Base-by-base conservation (phyloP, 2,888 invertebrate genomes). In the Metopia argyrocephala region DNA sequence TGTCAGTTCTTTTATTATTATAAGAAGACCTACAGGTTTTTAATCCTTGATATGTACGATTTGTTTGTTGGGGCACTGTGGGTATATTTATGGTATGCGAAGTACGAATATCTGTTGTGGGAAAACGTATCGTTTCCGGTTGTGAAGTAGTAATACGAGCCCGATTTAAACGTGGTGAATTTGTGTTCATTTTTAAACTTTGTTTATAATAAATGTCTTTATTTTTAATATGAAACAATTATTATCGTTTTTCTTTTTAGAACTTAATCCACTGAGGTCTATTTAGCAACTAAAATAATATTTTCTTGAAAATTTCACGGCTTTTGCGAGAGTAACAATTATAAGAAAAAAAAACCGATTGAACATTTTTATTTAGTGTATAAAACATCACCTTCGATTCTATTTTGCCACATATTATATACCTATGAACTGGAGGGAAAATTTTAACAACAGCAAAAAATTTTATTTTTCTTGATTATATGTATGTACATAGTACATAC, bases 21-120 rank as follows among this genome's bases (percentile, higher is more conserved):
- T n/a, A n/a, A n/a, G n/a, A n/a, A n/a, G n/a, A 81, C 86, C 82
- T 85, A 88, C 88, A 88, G 46, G 88, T 87, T 78, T 88, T 85
- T 21, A 87, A 84, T 54, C 86, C 87, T 23, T 86, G 86, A 84
- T 87, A 87, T 15, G 84, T 85, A 75, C 86, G 86, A 6, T 84
- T 62, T 46, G 79, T 83, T 56, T 79, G 82, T 12, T 38, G 38
- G 15, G 12, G 12, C 5, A 75, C 20, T 3, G 52, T n/a, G 38
- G 84, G 57, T 66, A 82, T 79, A 20, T 68, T 76, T 20, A 83
- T 80, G 4, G 87, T 59, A 52, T 85, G 86, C 2, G 83, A 65
- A 21, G 78, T 65, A 5, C 84, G 86, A n/a, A 85, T 57, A 82
- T 86, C 87, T 28, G 86, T 85, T 27, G 84, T 75, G 0, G 84